phyloP scores from a whole-genome alignment of 2,797 vertebrate genomes.

The Siniperca obscura region DNA sequence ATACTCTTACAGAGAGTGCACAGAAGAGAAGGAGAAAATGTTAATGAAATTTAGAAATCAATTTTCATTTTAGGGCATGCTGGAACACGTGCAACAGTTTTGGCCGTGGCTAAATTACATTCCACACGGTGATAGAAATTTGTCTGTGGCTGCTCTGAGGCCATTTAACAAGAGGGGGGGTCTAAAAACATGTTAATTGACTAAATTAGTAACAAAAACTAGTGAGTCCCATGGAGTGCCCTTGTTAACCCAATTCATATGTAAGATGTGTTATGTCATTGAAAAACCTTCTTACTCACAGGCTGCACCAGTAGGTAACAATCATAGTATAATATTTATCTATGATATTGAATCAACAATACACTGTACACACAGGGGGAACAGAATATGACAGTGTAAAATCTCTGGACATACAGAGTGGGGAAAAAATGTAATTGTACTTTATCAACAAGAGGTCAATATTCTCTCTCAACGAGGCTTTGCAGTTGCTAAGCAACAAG shows the following conservation, averaged over 20 bases:
- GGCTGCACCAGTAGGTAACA: slow-evolving; percentile 9
- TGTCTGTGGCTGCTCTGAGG: slow-evolving; percentile 45
- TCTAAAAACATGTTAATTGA: slow-evolving; percentile 56
- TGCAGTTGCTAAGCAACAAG: slow-evolving; percentile 84
- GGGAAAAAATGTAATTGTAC: slow-evolving; percentile 75
- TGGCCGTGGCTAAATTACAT: slow-evolving; percentile 57
- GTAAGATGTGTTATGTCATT: slow-evolving; percentile 23
- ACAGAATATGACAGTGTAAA: slow-evolving; percentile 62
- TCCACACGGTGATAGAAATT: slow-evolving; percentile 45
- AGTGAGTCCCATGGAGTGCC: slow-evolving; percentile 28
- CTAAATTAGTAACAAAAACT: slow-evolving; percentile 55
- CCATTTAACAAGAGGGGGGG: slow-evolving; percentile 41
- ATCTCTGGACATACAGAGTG: slow-evolving; percentile 62
- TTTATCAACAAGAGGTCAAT: slow-evolving; percentile 83
- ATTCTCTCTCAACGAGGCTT: slow-evolving; percentile 76
- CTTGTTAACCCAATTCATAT: slow-evolving; percentile 39
- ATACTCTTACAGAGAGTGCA: slow-evolving; percentile 32
- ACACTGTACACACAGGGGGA: slow-evolving; percentile 34
- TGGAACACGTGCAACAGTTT: slow-evolving; percentile 53
- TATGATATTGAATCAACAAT: slow-evolving; percentile 45
- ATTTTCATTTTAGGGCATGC: slow-evolving; percentile 63
- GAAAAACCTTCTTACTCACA: slow-evolving; percentile 28
- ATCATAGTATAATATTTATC: slow-evolving; percentile 51
- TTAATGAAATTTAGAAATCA: slow-evolving; percentile 74
- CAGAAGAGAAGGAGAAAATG: slow-evolving; percentile 51